Evolutionary conservation across 2,113 vertebrate genomes (phyloP).

Genomic region (Menura novaehollandiae): DNA sequence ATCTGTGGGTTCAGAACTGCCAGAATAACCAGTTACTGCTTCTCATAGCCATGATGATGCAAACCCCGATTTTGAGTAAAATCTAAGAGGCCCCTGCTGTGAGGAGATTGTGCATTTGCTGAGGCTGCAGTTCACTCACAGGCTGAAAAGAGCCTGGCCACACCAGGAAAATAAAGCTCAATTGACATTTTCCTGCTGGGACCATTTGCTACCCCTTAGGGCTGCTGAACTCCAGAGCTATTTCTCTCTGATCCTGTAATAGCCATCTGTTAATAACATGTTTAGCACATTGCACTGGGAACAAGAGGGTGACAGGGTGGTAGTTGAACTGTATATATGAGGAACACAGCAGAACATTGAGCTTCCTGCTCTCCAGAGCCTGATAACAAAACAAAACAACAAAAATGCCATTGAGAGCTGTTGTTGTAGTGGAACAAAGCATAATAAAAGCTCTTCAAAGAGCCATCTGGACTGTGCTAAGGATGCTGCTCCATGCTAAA

Average conservation of each 20-base stretch:
- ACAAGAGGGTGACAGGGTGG: slow-evolving; percentile 12
- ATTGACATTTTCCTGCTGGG: slow-evolving; percentile 53
- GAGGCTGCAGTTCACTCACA: slow-evolving; percentile 28
- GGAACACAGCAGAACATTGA: slow-evolving; percentile 32
- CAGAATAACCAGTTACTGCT: neutral
- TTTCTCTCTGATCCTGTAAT: slow-evolving; percentile 36
- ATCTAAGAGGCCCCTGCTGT: neutral
- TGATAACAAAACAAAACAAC: slow-evolving; percentile 47
- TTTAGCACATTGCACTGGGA: slow-evolving; percentile 3
- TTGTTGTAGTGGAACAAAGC: slow-evolving; percentile 41
- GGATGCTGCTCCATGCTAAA: slow-evolving; percentile 42
- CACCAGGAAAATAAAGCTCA: slow-evolving; percentile 42
- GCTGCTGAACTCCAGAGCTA: slow-evolving; percentile 25
- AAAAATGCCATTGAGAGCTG: slow-evolving; percentile 46
- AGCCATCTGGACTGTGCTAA: slow-evolving; percentile 57
- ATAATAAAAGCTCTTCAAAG: slow-evolving; percentile 47
- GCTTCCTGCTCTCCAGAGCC: slow-evolving; percentile 46
- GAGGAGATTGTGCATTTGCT: neutral
- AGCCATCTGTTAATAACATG: slow-evolving; percentile 47
- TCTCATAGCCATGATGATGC: neutral
- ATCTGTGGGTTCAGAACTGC: neutral
- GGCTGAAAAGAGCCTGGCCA: neutral
- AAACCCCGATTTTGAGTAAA: neutral
- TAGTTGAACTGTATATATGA: slow-evolving; percentile 16
- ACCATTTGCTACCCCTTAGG: slow-evolving; percentile 43